Evolutionary conservation across 2,113 vertebrate species (phyloP).

Genomic region (Haplotaxodon microlepis): DNA sequence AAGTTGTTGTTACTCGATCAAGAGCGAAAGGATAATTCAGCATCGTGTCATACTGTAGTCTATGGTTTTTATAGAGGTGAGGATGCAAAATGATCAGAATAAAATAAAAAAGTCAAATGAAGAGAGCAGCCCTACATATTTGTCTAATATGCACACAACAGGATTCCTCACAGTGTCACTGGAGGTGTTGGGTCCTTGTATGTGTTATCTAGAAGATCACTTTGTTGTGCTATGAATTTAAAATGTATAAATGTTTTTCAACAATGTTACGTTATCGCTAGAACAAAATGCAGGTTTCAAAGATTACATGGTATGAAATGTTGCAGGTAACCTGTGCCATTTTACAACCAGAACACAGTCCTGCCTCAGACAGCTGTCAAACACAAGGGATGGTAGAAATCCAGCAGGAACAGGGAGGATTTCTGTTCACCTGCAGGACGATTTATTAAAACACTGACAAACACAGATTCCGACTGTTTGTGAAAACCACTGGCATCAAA

Average conservation of each 20-base stretch:
- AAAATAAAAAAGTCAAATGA: neutral
- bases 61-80: neutral
- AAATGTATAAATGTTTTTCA: neutral
- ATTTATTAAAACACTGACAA: neutral
- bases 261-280: neutral
- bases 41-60: fast-evolving
- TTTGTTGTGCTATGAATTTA: neutral
- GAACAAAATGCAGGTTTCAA: neutral
- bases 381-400: neutral
- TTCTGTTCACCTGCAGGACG: neutral
- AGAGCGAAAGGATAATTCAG: neutral
- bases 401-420: neutral
- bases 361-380: neutral
- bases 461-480: neutral
- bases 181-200: neutral
- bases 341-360: neutral
- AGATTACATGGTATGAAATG: neutral
- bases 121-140: fast-evolving
- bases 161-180: neutral
- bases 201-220: neutral
- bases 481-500: neutral
- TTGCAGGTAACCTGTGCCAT: neutral
- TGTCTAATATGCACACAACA: neutral
- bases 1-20: fast-evolving
- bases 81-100: neutral